Conservation (phyloP, 1,140 invertebrate genomes). For the Oscheius sp. region DNA sequence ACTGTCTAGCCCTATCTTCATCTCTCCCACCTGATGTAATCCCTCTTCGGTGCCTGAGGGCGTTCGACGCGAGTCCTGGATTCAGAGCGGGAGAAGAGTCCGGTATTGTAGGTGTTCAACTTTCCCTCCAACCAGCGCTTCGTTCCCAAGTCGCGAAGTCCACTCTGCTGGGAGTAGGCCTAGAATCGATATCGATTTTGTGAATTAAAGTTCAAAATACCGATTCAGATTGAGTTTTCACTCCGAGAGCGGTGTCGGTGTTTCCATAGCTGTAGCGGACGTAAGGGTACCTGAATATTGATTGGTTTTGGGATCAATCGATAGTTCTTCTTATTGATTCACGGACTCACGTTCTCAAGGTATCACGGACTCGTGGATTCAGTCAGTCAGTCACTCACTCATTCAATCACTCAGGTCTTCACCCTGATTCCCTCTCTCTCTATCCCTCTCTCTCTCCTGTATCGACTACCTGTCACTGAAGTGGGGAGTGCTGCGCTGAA, state of each 20-base stretch:
- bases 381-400: too few relatives aligned
- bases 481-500: slow-evolving; percentile 44
- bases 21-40: slow-evolving; percentile 30
- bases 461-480: slow-evolving; percentile 43
- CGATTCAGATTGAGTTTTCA: slow-evolving; percentile 38
- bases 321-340: too few relatives aligned
- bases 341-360: too few relatives aligned
- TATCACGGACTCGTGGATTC: too few relatives aligned
- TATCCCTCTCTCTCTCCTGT: too few relatives aligned
- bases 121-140: slow-evolving; percentile 46
- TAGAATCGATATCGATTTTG: not conserved
- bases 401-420: too few relatives aligned
- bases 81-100: slow-evolving; percentile 37
- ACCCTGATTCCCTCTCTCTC: too few relatives aligned
- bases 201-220: slow-evolving; percentile 1
- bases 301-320: too few relatives aligned
- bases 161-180: slow-evolving; percentile 24
- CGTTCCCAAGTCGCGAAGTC: slow-evolving; percentile 40
- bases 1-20: not conserved
- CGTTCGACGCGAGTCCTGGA: slow-evolving; percentile 36
- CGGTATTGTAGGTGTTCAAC: slow-evolving; percentile 42
- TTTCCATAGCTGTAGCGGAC: slow-evolving; percentile 43
- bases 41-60: slow-evolving; percentile 37
- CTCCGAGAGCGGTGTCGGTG: slow-evolving; percentile 42
- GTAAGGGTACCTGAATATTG: slow-evolving; percentile 34